These are phyloP conservation scores for Thera obeliscata DNA, from an alignment of 2,888 invertebrate genomes.

Conservation along the genomic window DNA sequence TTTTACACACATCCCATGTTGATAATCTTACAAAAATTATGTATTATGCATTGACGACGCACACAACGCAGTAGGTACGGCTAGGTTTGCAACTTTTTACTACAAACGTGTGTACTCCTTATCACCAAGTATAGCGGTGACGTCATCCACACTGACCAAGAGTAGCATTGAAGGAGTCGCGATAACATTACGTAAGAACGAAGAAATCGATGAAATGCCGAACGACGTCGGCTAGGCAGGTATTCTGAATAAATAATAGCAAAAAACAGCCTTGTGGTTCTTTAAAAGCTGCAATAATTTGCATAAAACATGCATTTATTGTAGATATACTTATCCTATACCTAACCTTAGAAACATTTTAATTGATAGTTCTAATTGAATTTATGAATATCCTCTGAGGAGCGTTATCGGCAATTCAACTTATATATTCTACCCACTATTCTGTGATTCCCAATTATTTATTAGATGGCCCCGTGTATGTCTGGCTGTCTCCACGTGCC, in stretches of 20 bases:
- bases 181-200: conserved; percentile 12
- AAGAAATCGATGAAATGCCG: neutral
- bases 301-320: neutral
- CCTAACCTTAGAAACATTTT: too few relatives aligned
- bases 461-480: too few relatives aligned
- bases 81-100: neutral
- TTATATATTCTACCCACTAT: too few relatives aligned
- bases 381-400: too few relatives aligned
- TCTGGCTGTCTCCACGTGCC: too few relatives aligned
- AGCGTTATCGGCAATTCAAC: too few relatives aligned
- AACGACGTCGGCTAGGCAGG: neutral
- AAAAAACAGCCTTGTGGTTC: neutral
- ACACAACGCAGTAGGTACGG: too few relatives aligned
- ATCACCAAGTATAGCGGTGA: conserved; percentile 9
- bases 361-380: too few relatives aligned
- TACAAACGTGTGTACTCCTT: neutral
- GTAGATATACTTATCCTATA: neutral
- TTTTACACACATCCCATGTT: too few relatives aligned
- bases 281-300: conserved; percentile 2
- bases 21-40: too few relatives aligned
- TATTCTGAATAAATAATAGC: neutral
- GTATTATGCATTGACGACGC: too few relatives aligned
- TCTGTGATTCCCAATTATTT: too few relatives aligned
- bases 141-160: conserved; percentile 8
- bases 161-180: conserved; percentile 12